phyloP scores from a whole-genome alignment of 2,888 invertebrate species.

The Stenoptilia bipunctidactyla region DNA sequence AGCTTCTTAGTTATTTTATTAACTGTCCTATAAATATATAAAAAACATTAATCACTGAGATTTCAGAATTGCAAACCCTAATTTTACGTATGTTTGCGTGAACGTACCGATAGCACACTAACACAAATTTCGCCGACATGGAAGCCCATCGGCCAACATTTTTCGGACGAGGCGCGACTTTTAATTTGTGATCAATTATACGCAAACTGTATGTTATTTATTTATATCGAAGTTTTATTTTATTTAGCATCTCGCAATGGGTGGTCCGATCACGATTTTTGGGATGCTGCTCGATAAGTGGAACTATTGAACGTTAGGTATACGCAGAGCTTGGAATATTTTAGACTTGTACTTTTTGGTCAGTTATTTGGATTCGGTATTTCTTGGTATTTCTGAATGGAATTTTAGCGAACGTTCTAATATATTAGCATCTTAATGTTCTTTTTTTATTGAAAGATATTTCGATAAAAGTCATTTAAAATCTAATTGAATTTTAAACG shows the following conservation, averaged over 20 bases:
- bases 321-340: slow-evolving; percentile 21
- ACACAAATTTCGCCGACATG: slow-evolving; percentile 59
- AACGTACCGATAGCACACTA: slow-evolving; percentile 31
- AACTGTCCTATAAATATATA: no score
- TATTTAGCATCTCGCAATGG: slow-evolving; percentile 66
- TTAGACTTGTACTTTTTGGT: background rate
- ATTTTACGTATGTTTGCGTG: slow-evolving; percentile 17
- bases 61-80: background rate
- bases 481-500: no score
- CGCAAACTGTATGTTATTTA: slow-evolving; percentile 52
- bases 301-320: slow-evolving; percentile 54
- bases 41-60: no score
- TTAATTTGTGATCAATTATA: slow-evolving; percentile 72
- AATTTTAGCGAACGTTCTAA: no score
- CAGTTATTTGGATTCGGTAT: no score
- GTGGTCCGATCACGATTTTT: slow-evolving; percentile 68
- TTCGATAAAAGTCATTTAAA: no score
- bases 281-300: slow-evolving; percentile 51
- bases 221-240: slow-evolving; percentile 69
- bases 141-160: slow-evolving; percentile 40
- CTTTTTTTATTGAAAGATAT: no score
- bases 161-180: slow-evolving; percentile 64
- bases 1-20: no score
- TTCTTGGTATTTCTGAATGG: no score
- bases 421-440: no score